Base-by-base conservation (phyloP, 1,140 invertebrate species). In the Zaprionus kolodkinae region DNA sequence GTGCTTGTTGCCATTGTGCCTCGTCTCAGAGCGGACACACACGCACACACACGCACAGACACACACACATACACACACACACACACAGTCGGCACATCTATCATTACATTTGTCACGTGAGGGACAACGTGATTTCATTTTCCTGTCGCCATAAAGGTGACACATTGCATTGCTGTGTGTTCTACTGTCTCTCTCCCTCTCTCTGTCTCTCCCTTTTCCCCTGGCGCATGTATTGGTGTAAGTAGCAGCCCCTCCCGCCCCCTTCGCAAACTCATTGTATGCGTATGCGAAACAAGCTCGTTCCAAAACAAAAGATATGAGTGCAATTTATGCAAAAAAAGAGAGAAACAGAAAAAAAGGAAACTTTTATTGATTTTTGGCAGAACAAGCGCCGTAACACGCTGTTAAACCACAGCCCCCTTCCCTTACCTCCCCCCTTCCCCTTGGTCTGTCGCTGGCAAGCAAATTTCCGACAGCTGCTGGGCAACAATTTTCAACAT, bases 91-190 rank as follows among this genome's bases (percentile, higher is more conserved):
- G 12, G 55, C 45, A 81, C 85, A 88, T 88, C 78, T 88, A 89
- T 88, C 85, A 88, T 89, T 90, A 83, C 81, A 88, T 88, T 88
- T 88, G 85, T 88, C 85, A 88, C 85, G 85, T 88, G 85, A 85
- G 78, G 81, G 85, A 81, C 86, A 88, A 88, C 85, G 85, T 88
- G 85, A 88, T 88, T 88, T 88, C 85, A 88, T 88, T 88, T 88
- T 88, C 81, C 85, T 88, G 85, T 88, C 86, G 85, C 86, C 85
- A 88, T 88, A 88, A 88, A 88, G 85, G 85, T 88, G 85, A 89
- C 85, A 88, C 85, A 88, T 88, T 89, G 85, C 85, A 85, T 69
- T 84, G 21, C 21, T 76, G 68, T 68, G 21, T 67, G 43, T 69
- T 64, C 38, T 43, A 9, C 55, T 33, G 15, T 9, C 55, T 21